Conservation (phyloP, 1,140 invertebrate genomes). For the Drosophila ficusphila region DNA sequence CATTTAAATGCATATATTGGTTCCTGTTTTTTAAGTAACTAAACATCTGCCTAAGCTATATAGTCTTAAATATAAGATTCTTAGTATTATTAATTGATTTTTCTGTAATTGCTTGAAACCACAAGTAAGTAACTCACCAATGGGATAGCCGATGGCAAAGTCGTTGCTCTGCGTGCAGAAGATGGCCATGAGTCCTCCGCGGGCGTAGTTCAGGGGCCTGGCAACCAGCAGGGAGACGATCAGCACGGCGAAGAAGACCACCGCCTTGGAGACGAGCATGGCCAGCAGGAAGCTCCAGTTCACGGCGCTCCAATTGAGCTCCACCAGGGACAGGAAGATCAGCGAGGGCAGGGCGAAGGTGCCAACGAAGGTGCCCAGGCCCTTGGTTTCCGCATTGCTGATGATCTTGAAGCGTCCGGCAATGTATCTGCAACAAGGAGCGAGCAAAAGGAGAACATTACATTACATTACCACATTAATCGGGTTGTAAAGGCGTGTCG, state of each 20-base stretch:
- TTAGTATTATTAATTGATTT: no score
- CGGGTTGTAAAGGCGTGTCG: conserved; percentile 34
- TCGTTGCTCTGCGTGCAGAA: conserved; percentile 99
- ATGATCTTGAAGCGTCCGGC: conserved; percentile 94
- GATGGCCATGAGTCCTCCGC: conserved; percentile 96
- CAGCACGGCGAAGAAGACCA: conserved; percentile 93
- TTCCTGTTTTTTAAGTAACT: no score
- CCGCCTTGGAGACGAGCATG: conserved; percentile 93
- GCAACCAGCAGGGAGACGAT: conserved; percentile 91
- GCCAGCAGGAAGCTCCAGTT: conserved; percentile 96
- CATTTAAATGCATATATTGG: no score
- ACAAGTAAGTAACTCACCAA: conserved; percentile 94
- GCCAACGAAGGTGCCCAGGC: conserved; percentile 96
- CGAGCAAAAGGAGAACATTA: conserved; percentile 11
- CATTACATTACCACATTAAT: conserved; percentile 22
- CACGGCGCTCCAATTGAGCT: conserved; percentile 92
- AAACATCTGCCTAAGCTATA: no score
- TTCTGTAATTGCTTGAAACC: no score
- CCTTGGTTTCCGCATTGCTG: conserved; percentile 93
- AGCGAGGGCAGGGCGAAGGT: conserved; percentile 96
- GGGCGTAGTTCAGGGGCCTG: conserved; percentile 91
- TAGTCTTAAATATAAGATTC: no score
- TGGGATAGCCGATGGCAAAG: conserved; percentile 98
- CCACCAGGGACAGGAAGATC: conserved; percentile 95
- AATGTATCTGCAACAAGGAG: conserved; percentile 90